Percentiles rank a stretch among this genome's conserved stretches.
These are phyloP conservation scores for Nasonia oneida DNA, from an alignment of 2,888 invertebrate genomes.

Conservation along the genomic window DNA sequence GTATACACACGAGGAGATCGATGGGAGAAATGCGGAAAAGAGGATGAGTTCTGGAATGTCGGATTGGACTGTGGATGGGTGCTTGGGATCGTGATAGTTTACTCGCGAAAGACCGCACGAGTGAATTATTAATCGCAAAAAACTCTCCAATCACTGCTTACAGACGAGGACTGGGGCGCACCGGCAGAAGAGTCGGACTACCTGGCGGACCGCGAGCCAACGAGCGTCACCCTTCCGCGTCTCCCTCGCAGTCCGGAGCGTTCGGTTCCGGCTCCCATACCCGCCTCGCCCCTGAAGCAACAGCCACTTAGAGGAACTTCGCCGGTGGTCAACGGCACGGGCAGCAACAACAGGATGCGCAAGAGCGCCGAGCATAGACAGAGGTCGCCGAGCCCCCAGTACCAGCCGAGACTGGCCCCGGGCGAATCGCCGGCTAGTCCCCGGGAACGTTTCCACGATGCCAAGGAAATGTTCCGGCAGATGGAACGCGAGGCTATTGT, in stretches of 20 bases:
- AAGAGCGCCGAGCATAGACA: slow-evolving; percentile 80
- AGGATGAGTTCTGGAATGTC: slow-evolving; percentile 4
- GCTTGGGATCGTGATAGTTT: not conserved
- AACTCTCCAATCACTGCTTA: slow-evolving; percentile 70
- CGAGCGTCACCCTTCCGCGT: slow-evolving; percentile 73
- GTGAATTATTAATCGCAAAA: no score
- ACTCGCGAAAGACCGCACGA: no score
- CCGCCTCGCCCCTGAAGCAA: slow-evolving; percentile 64
- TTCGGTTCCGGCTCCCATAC: slow-evolving; percentile 58
- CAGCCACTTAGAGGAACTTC: slow-evolving; percentile 72
- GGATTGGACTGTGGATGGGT: not conserved
- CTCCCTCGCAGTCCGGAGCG: slow-evolving; percentile 75
- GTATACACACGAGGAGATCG: not conserved
- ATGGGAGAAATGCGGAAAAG: slow-evolving; percentile 6
- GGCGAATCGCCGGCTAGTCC: slow-evolving; percentile 80
- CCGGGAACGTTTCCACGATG: slow-evolving; percentile 90
- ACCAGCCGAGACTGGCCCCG: slow-evolving; percentile 75
- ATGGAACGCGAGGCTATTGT: slow-evolving; percentile 84
- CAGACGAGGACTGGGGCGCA: slow-evolving; percentile 88
- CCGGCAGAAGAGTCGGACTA: slow-evolving; percentile 75
- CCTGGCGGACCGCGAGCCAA: slow-evolving; percentile 61
- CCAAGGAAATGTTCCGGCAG: slow-evolving; percentile 91
- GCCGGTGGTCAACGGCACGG: slow-evolving; percentile 66
- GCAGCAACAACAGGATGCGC: slow-evolving; percentile 72
- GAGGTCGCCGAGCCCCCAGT: slow-evolving; percentile 79